Evolutionary conservation across 2,888 invertebrate genomes (phyloP).

Genomic region (Dromius quadrimaculatus): DNA sequence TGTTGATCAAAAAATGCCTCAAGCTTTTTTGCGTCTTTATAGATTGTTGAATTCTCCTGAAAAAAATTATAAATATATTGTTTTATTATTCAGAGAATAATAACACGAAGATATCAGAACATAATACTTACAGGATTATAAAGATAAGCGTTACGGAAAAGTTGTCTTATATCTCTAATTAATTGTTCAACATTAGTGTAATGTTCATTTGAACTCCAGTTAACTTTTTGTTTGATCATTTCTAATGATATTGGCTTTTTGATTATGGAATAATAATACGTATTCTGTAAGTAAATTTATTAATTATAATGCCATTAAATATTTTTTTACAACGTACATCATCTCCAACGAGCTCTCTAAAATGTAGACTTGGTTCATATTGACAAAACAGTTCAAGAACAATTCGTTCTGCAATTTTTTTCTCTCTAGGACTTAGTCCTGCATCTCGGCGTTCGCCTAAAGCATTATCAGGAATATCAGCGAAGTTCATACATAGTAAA

Average conservation of each 20-base stretch:
- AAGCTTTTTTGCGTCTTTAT: conserved; percentile 82
- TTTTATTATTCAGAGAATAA: background rate
- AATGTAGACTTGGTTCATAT: conserved; percentile 88
- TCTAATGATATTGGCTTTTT: conserved; percentile 88
- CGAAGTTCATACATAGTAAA: conserved; percentile 87
- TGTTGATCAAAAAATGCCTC: conserved; percentile 90
- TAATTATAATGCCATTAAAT: conserved; percentile 7
- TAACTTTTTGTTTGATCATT: conserved; percentile 83
- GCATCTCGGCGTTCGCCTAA: conserved; percentile 67
- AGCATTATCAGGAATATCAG: conserved; percentile 71
- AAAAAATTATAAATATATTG: conserved; percentile 46
- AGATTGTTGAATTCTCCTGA: conserved; percentile 82
- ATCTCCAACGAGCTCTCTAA: conserved; percentile 85
- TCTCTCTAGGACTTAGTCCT: conserved; percentile 72
- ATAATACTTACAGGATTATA: conserved; percentile 81
- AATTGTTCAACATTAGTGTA: conserved; percentile 83
- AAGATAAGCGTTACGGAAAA: conserved; percentile 88
- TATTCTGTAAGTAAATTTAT: conserved; percentile 67
- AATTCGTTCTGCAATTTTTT: conserved; percentile 83
- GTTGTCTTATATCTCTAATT: conserved; percentile 83
- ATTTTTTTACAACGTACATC: conserved; percentile 70
- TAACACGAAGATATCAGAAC: background rate
- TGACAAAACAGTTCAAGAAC: conserved; percentile 93
- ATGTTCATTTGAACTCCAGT: conserved; percentile 77
- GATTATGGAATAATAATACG: conserved; percentile 78